Evolutionary conservation across 2,113 vertebrate genomes (phyloP).

Genomic region (Limanda limanda): DNA sequence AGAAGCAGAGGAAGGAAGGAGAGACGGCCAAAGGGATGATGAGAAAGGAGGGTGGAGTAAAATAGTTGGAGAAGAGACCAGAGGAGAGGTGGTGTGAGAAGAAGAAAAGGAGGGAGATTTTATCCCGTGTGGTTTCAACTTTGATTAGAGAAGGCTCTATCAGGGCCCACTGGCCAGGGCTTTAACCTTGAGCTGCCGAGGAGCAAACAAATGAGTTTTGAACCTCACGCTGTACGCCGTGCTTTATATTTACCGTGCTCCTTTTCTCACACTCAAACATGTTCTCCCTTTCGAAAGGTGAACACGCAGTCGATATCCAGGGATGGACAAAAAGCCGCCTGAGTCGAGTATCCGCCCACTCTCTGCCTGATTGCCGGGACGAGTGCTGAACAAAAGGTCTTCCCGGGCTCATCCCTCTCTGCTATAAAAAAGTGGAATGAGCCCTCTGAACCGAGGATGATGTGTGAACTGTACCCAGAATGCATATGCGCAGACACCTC

Average conservation of each 20-base stretch:
- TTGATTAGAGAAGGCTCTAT: constrained; percentile 79
- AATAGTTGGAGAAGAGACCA: constrained; percentile 20
- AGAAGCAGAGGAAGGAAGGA: neutral
- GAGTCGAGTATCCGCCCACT: constrained; percentile 1
- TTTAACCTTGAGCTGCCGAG: constrained; percentile 80
- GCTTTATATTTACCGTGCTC: neutral
- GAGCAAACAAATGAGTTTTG: constrained; percentile 78
- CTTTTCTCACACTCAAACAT: neutral
- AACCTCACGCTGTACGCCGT: constrained; percentile 45
- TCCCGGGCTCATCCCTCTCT: constrained; percentile 12
- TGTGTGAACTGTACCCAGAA: constrained; percentile 3
- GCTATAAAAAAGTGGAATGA: constrained; percentile 19
- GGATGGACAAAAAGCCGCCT: neutral
- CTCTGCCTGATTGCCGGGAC: constrained; percentile 17
- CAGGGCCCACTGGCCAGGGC: constrained; percentile 57
- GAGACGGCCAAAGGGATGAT: constrained; percentile 8
- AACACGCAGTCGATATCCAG: constrained; percentile 25
- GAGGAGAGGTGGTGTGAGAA: constrained; percentile 36
- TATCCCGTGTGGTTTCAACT: constrained; percentile 66
- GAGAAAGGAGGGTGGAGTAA: constrained; percentile 27
- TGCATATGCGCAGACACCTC: constrained; percentile 22
- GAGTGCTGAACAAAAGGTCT: constrained; percentile 12
- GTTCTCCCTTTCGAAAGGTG: constrained; percentile 27
- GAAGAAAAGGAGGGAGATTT: constrained; percentile 41
- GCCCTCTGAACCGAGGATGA: constrained; percentile 17